Evolutionary conservation across 2,113 vertebrate species (phyloP), one percentile per base, ranked within the genome.

Genomic region (Cryptoleucopteryx plumbea): DNA sequence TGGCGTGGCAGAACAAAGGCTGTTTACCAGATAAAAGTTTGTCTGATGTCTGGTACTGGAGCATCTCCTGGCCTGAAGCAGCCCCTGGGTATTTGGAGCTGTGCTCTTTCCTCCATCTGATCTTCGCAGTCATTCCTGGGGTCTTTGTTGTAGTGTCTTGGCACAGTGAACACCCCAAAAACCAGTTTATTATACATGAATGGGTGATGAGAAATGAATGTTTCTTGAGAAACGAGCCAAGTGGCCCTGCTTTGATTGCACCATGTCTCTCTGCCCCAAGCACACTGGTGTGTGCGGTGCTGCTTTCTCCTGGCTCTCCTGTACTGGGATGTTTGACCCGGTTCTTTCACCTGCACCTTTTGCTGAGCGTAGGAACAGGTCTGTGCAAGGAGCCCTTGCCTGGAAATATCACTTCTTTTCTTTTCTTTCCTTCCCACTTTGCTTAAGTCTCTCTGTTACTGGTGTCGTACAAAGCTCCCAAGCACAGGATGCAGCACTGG

Each of bases 271-370:
- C 59, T 79, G 47, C 20, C 58, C 56, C 50, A 21, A 47, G 16
- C 21, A 7, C 1, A 0, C 11, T 10, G 38, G 32, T 0, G 0
- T 5, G 12, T 6, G 26, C 0, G 1, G 23, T 42, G 43, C 47
- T 91, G 78, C 53, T 34, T 62, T 63, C 25, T 18, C 47, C 47
- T 7, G 7, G 3, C 61, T 62, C 22, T 67, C 40, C 21, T 52
- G 7, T 12, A 26, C 31, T 1, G 5, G 43, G 20, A 13, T 1
- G 2, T 20, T 63, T 65, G 27, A 34, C 50, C 31, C 21, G 22
- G 8, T 7, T 9, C 53, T 92, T 67, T 26, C 47, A 42, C 17
- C 32, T 47, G 43, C 15, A 4, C 13, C 21, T 56, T 75, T 50
- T 86, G 36, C 48, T 75, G 36, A 45, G 77, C 0, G 0, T 47